Evolutionary conservation across 1,140 invertebrate genomes (phyloP).

Genomic region (Teleogryllus occipitalis): DNA sequence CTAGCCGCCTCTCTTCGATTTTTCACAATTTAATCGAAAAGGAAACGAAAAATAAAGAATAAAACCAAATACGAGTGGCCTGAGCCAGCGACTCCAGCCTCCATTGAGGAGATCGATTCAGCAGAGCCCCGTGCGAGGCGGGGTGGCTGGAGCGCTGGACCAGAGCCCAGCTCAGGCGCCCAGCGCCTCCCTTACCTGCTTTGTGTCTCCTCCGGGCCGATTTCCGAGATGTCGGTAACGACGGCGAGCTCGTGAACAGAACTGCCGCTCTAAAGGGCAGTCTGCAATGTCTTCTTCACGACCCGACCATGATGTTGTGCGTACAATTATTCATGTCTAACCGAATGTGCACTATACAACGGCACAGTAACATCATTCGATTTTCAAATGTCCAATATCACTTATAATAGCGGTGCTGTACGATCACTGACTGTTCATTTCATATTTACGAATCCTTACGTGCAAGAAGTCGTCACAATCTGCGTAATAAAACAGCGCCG

Average conservation of each 20-base stretch:
- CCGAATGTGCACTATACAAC: not conserved
- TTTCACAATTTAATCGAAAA: not conserved
- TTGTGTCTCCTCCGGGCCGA: not conserved
- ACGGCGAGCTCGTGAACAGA: not conserved
- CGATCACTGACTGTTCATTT: not conserved
- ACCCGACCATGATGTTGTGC: not conserved
- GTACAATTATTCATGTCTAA: not conserved
- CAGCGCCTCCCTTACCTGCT: not conserved
- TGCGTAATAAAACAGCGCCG: not conserved
- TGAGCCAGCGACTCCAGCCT: not conserved
- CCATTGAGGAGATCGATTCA: not conserved
- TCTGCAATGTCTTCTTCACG: not conserved
- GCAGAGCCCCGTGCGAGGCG: not conserved
- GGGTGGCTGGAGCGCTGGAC: not conserved
- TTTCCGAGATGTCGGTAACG: not conserved
- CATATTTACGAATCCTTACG: not conserved
- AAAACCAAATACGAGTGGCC: not conserved
- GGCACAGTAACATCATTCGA: not conserved
- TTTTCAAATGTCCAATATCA: not conserved
- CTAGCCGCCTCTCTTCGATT: not conserved
- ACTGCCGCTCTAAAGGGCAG: not conserved
- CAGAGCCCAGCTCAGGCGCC: not conserved
- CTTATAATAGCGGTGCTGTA: not conserved
- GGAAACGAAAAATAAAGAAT: not conserved
- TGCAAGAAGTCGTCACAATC: not conserved